Evolutionary conservation across 2,113 vertebrate genomes (phyloP), one percentile per base, ranked within the genome.

Genomic region (Sylvilagus bachmani): DNA sequence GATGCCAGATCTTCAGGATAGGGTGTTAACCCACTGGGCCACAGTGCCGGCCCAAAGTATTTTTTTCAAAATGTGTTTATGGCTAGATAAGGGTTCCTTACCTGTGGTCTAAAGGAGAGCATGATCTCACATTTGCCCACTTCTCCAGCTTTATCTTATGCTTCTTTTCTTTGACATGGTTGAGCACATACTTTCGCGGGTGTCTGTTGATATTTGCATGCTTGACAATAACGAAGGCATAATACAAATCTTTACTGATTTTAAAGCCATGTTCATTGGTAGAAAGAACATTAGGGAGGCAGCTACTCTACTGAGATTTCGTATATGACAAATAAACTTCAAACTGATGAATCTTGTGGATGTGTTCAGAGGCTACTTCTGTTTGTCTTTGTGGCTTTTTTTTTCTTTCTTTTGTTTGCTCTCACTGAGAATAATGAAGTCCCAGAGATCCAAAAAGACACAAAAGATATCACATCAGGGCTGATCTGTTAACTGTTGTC

Each of bases 241-340:
- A 58, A 10, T 66, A 33, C 86, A 70, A 84, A 69, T 86, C 44
- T 75, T 92, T 90, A n/a, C 69, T 61, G 62, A 58, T 49, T 62
- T 88, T 71, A 77, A 73, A 61, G 49, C 81, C 64, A 44, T 29
- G 29, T 11, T 61, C 27, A 58, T 88, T 73, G 73, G 7, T 74
- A 27, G 70, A 33, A 62, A 62, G 62, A 85, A 33, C 66, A 66
- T 25, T 77, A 78, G 61, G 8, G 12, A 86, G 10, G 22, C 51
- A 75, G 17, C 49, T 58, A 21, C n/a, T 82, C 29, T 90, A 6
- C 78, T 91, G 93, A 83, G 25, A 64, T 49, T 38, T 67, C 25
- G 36, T 13, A 21, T 58, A 13, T 75, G 75, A 55, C 62, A 93
- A 44, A 17, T 58, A 74, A 58, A 27, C 33, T 7, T 92, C 53